Percentiles rank a stretch among this genome's conserved stretches.
These are phyloP conservation scores for Cryptoprocta ferox DNA, from an alignment of 2,797 vertebrate species.

Conservation along the genomic window DNA sequence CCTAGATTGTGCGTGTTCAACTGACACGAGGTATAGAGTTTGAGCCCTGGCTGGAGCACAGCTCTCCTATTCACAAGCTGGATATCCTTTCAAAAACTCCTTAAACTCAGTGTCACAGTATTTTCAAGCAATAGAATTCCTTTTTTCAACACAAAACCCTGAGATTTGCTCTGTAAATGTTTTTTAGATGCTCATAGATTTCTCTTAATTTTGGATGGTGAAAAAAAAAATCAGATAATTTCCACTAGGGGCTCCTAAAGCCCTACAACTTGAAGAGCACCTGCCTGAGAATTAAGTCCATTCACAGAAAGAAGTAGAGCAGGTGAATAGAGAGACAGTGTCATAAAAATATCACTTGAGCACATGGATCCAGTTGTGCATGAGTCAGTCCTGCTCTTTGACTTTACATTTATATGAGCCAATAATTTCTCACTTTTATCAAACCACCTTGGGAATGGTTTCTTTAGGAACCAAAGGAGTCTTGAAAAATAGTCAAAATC, in stretches of 20 bases:
- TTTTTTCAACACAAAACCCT: slow-evolving; percentile 22
- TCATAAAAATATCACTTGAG: not conserved
- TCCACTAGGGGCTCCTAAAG: slow-evolving; percentile 1
- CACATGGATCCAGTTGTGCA: not conserved
- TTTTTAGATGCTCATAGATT: not conserved
- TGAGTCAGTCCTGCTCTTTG: not conserved
- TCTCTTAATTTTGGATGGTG: not conserved
- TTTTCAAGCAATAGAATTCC: not conserved
- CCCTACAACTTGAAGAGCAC: not conserved
- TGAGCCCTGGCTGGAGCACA: not conserved
- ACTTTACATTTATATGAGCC: not conserved
- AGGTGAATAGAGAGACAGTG: not conserved
- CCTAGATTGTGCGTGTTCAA: not conserved
- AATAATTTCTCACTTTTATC: not conserved
- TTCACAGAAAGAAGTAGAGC: not conserved
- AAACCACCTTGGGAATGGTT: not conserved
- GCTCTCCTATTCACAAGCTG: not conserved
- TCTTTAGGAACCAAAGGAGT: not conserved
- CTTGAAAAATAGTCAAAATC: not conserved
- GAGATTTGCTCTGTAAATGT: not conserved
- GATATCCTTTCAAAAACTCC: not conserved
- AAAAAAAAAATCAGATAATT: not conserved
- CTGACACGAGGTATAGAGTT: slow-evolving; percentile 21
- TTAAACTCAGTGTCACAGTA: not conserved
- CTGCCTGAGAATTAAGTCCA: not conserved